Evolutionary conservation across 2,113 vertebrate species (phyloP), one percentile per base, ranked within the genome.

Genomic region (Emydocephalus ijimae): DNA sequence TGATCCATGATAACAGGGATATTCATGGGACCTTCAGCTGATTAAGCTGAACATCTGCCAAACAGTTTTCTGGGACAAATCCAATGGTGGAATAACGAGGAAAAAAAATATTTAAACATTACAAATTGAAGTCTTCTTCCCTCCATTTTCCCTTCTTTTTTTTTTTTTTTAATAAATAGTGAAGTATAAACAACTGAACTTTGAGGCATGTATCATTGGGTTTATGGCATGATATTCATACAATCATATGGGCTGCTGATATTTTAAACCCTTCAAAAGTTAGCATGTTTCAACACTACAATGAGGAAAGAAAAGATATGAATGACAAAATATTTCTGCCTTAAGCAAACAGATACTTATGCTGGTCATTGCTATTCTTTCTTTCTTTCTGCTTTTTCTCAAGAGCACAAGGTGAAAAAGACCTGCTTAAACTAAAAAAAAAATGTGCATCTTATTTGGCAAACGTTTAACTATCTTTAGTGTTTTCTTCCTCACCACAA

Each of bases 401-500:
- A 14, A 88, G 50, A 12, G 86, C 14, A 26, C 43, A 55, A 3
- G n/a, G 20, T 94, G 85, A 14, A 90, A 89, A 91, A 48, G 11
- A 48, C 3, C 59, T 5, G 5, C 43, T 94, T 89, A 74, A 89
- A 64, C 87, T 93, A 18, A 52, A 52, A 93, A 11, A 64, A 24
- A 10, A 26, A 92, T 89, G 91, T 56, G 39, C 43, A 50, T 93
- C 61, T 2, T 92, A 92, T 96, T 96, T 96, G 93, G 94, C 92
- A 93, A 93, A 50, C 93, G 90, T 87, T 96, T 96, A 92, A 95
- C 87, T 90, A 21, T 34, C 69, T 48, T 92, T 92, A 93, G 94
- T 95, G 91, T 91, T 92, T 95, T 95, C 88, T 96, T 94, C 94
- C 95, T 55, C 92, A 92, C 89, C 91, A 91, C 96, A 85, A 95